Conservation (phyloP, 1,140 invertebrate species). For the Neuroterus valhalla region DNA sequence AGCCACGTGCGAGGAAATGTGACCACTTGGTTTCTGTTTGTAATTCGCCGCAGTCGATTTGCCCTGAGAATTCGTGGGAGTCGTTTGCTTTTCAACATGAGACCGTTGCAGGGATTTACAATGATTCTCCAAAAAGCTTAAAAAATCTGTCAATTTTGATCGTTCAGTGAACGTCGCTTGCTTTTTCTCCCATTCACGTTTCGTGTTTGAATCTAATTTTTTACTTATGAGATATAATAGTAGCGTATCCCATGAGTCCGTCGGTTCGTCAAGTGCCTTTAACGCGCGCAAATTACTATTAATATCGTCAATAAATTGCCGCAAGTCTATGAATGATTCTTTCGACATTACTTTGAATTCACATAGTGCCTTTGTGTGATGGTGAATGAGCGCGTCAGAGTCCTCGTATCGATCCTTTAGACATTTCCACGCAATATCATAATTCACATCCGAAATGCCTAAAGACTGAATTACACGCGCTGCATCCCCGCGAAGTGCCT, state of each 20-base stretch:
- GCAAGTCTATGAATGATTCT: conserved; percentile 35
- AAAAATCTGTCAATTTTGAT: neutral
- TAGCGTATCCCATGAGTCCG: conserved; percentile 44
- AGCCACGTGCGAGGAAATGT: no score
- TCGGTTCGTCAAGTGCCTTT: conserved; percentile 38
- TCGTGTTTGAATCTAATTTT: no score
- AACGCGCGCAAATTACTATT: no score
- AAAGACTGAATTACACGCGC: no score
- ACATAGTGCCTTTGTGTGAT: conserved; percentile 36
- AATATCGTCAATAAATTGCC: no score
- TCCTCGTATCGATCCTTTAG: neutral
- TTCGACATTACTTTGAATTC: conserved; percentile 34
- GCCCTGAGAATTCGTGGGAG: no score
- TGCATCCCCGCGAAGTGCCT: neutral
- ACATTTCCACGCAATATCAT: neutral
- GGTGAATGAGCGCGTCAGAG: no score
- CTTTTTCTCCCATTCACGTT: conserved; percentile 46
- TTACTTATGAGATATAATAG: conserved; percentile 48
- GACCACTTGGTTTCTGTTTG: no score
- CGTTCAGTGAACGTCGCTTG: neutral
- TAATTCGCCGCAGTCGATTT: no score
- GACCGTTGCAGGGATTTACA: no score
- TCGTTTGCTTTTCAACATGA: no score
- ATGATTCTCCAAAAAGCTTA: no score
- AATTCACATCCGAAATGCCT: neutral